A percentile compares a stretch with the other conserved stretches of the same genome.
These are phyloP conservation scores for Bothrops jararaca DNA, from an alignment of 2,113 vertebrate genomes.

Conservation along the genomic window DNA sequence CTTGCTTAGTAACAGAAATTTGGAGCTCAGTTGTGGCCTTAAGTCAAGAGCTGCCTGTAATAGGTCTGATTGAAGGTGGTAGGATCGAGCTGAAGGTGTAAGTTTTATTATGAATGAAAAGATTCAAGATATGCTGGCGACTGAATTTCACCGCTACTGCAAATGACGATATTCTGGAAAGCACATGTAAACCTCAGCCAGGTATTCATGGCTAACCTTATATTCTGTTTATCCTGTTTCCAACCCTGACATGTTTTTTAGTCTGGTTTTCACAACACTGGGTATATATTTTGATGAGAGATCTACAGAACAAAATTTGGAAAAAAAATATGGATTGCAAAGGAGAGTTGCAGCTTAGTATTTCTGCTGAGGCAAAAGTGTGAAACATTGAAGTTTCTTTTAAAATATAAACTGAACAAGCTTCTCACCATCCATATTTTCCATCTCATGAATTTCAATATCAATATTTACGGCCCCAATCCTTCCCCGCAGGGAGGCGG, in stretches of 20 bases:
- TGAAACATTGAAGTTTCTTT: neutral
- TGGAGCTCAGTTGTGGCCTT: neutral
- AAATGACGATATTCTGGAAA: neutral
- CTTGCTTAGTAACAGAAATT: neutral
- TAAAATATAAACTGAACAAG: neutral
- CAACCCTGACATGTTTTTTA: neutral
- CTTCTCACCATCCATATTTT: neutral
- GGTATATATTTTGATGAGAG: neutral
- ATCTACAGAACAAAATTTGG: neutral
- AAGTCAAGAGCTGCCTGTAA: neutral
- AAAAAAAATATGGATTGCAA: neutral
- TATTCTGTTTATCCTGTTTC: neutral
- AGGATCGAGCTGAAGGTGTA: neutral
- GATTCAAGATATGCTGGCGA: neutral
- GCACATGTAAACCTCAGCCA: neutral
- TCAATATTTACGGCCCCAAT: too few relatives aligned
- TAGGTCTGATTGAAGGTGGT: neutral
- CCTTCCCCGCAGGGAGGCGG: too few relatives aligned
- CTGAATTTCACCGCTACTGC: neutral
- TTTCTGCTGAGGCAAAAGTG: neutral
- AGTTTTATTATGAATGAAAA: neutral
- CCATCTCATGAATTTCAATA: neutral
- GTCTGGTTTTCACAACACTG: neutral
- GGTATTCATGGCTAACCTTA: neutral
- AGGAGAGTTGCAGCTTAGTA: neutral